Evolutionary conservation across 2,888 invertebrate genomes (phyloP), one percentile per base, ranked within the genome.

Genomic region (Scaptodrosophila latifasciaeformis): DNA sequence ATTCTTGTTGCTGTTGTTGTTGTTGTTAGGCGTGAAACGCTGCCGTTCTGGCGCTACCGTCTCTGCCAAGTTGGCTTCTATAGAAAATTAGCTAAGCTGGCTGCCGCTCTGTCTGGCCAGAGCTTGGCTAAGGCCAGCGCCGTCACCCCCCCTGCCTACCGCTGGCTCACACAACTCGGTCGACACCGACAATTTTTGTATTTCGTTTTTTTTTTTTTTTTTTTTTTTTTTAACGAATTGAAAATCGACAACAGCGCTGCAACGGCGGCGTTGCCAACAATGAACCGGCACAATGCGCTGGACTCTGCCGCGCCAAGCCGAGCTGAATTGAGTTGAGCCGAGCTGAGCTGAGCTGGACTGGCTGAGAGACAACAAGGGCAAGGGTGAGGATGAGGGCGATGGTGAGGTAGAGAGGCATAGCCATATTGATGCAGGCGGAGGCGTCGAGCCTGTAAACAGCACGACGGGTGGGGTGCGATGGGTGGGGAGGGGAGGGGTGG

Each of bases 221-320:
- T n/a, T n/a, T n/a, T n/a, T n/a, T 39, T 10, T 44, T 37, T 30
- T 12, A 27, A 42, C 49, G 48, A 68, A 63, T 70, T 71, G 81
- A 75, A 82, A 78, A 82, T 71, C 65, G 71, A 81, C 79, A 78
- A 78, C 76, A 79, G 60, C 70, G 78, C 74, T 59, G 52, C 63
- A 60, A 51, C 68, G 65, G 49, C 55, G 47, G 49, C 60, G 49
- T 17, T 59, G 43, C 27, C 59, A 56, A 59, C 67, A 64, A 13
- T 24, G 27, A 43, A 27, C 35, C 62, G 54, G 59, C 56, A 53
- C 31, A 53, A 2, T 44, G 29, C 15, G 24, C 13, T 15, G 27
- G n/a, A n/a, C n/a, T n/a, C n/a, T n/a, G n/a, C n/a, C n/a, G n/a
- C n/a, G n/a, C n/a, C n/a, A n/a, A n/a, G n/a, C n/a, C n/a, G n/a